A percentile compares a stretch with the other conserved stretches of the same genome.
Conservation (phyloP, 2,113 vertebrate genomes). For the Alectura lathami region DNA sequence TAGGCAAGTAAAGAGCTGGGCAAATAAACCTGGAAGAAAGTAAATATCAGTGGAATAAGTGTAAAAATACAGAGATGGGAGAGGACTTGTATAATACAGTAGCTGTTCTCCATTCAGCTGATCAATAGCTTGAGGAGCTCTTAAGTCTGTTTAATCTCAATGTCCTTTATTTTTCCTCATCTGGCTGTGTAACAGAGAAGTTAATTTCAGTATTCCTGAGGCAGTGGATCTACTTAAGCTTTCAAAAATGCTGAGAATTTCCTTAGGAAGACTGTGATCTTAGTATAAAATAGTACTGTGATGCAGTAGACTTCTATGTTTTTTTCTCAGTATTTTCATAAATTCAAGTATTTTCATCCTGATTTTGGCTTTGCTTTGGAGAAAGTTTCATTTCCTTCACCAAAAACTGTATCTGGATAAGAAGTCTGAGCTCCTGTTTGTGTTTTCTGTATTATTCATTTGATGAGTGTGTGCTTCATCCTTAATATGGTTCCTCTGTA, state of each 20-base stretch:
- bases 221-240: not conserved
- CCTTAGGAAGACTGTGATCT: not conserved
- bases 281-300: not conserved
- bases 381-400: not conserved
- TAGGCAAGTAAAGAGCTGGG: not conserved
- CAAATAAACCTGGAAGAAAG: not conserved
- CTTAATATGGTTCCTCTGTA: not conserved
- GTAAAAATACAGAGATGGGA: not conserved
- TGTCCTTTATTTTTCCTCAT: conserved; percentile 10
- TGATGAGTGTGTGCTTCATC: not conserved
- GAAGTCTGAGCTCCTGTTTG: not conserved
- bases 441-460: conserved; percentile 31
- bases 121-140: not conserved
- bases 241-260: conserved; percentile 4
- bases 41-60: not conserved
- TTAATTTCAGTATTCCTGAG: not conserved
- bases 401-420: conserved; percentile 8
- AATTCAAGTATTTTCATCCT: conserved; percentile 8
- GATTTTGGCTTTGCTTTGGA: conserved; percentile 39
- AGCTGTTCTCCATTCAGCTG: not conserved
- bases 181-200: not conserved
- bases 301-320: not conserved
- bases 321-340: conserved; percentile 18
- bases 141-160: not conserved
- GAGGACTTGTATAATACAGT: not conserved